Evolutionary conservation across 2,888 invertebrate genomes (phyloP).

Genomic region (Temnothorax rugatulus): DNA sequence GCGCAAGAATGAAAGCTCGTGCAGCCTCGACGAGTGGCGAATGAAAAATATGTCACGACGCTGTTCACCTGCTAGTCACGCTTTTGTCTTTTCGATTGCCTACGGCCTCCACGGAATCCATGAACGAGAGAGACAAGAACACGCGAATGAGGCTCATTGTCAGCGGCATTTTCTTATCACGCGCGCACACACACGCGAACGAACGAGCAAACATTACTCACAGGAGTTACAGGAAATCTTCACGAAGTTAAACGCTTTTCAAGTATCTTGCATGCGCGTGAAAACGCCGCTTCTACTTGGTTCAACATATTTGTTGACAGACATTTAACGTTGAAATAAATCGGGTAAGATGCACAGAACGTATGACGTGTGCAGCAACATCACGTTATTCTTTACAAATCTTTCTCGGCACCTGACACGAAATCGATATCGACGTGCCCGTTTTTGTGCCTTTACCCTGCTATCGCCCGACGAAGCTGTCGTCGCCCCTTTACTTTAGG

Average conservation of each 20-base stretch:
- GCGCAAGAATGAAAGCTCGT: constrained; percentile 28
- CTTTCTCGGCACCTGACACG: constrained; percentile 12
- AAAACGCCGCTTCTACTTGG: background rate
- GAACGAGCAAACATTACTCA: background rate
- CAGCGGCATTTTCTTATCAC: constrained; percentile 1
- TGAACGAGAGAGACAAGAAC: constrained; percentile 35
- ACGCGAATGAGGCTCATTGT: constrained; percentile 10
- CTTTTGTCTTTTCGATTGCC: constrained; percentile 55
- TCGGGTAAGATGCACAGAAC: constrained; percentile 4
- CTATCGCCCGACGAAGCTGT: constrained; percentile 32
- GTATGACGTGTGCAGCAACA: constrained; percentile 8
- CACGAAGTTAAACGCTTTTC: background rate
- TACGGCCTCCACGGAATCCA: constrained; percentile 4
- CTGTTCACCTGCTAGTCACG: constrained; percentile 59
- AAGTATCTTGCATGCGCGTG: background rate
- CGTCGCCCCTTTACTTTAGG: constrained; percentile 33
- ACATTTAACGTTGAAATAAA: constrained; percentile 35
- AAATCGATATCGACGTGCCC: constrained; percentile 48
- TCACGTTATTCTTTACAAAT: constrained; percentile 27
- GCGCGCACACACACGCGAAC: too few species aligned
- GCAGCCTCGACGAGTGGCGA: constrained; percentile 16
- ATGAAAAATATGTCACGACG: constrained; percentile 55
- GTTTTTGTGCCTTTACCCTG: background rate
- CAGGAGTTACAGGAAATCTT: background rate
- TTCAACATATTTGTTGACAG: constrained; percentile 3